Base-by-base conservation (phyloP, 2,797 vertebrate genomes). In the Discoglossus pictus region DNA sequence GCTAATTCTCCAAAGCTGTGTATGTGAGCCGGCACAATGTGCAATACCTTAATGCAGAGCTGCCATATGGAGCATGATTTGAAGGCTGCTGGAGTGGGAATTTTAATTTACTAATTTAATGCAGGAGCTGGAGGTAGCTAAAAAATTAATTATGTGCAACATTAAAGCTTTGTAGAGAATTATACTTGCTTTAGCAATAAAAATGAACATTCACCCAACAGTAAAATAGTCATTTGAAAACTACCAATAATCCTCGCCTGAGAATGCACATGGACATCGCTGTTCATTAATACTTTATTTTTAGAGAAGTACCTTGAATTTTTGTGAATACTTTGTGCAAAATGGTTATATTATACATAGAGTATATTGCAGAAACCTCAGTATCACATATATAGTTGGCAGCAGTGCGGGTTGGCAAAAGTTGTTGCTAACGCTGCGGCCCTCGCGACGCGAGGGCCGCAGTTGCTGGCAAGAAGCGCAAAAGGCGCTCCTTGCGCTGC, bases 121-220 rank as follows among this genome's bases (percentile, higher is more conserved):
- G 65, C 47, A 13, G 39, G 56, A 61, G 65, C 65, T 54, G 39
- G 58, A 68, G 48, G 48, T 68, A 61, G 56, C 58, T 54, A 54
- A 68, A 61, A 68, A 61, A 68, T 61, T 61, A 68, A 68, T 68
- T 68, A 68, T 68, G 66, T 68, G 56, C 66, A 60, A 61, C 66
- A 44, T 53, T 44, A 61, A 68, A 61, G 27, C 56, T 46, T 44
- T 24, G 21, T 23, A 54, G 56, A 54, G 52, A 68, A 44, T 38
- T 18, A 61, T 44, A 51, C 25, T 16, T 12, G 56, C 25, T 36
- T 44, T 24, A 6, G 39, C 56, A 44, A 36, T 43, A 61, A 51
- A 51, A 20, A 44, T 18, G 31, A 68, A 43, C 20, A 10, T 17
- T 34, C 36, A 24, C 27, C 47, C 25, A 27, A 46, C 23, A 34